Conservation (phyloP, 2,797 vertebrate genomes). For the Eurystomus glaucurus region DNA sequence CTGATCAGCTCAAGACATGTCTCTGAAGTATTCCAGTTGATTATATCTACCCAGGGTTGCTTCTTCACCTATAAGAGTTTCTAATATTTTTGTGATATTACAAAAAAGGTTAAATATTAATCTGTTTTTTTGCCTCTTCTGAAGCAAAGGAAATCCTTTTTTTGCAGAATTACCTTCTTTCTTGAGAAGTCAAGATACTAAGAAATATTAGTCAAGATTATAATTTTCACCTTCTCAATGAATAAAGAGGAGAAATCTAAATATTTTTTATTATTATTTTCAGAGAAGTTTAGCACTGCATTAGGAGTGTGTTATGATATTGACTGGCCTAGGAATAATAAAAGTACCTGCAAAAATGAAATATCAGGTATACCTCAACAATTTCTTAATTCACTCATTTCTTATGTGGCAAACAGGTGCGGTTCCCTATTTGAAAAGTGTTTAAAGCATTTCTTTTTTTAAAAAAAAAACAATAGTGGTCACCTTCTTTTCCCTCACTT, state of each 20-base stretch:
- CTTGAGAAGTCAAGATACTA: background rate
- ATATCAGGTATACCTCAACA: background rate
- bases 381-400: background rate
- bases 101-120: background rate
- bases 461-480: rapidly evolving
- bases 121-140: background rate
- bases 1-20: background rate
- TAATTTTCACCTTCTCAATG: background rate
- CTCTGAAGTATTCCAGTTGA: background rate
- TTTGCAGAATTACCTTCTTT: background rate
- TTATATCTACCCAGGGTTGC: background rate
- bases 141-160: background rate
- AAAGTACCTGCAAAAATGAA: background rate
- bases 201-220: background rate
- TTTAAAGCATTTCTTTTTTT: rapidly evolving
- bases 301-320: background rate
- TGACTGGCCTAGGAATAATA: background rate
- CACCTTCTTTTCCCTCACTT: background rate
- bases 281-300: background rate
- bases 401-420: background rate
- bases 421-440: background rate
- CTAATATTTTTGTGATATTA: background rate
- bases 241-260: background rate
- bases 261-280: background rate
- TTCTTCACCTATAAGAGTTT: background rate